Evolutionary conservation across 1,140 invertebrate genomes (phyloP), one percentile per base, ranked within the genome.

Genomic region (Himalopsyche phryganea): DNA sequence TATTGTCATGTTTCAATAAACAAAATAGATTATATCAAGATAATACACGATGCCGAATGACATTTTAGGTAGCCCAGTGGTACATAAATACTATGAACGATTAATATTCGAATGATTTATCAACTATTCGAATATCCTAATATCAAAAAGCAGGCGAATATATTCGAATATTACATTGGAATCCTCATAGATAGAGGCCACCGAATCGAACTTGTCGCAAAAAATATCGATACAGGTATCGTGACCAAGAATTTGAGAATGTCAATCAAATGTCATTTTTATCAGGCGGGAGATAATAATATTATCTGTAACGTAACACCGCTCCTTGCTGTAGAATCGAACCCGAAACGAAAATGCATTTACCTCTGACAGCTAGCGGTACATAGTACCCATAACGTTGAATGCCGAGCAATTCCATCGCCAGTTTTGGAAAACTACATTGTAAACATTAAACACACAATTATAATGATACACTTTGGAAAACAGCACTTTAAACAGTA

Each of bases 221-320:
- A 23, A 46, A 19, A 19, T 19, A 1, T 19, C 20, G 32, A 38
- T 38, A 38, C 50, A 42, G 17, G 49, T 41, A 10, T 10, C n/a
- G 4, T 36, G n/a, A n/a, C 13, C 13, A 33, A 51, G 38, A 32
- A 35, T 7, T 36, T 28, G 17, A 45, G 41, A 38, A 28, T 53
- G 50, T 53, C 50, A 53, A 53, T 53, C 50, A 45, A 41, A 54
- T 45, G 51, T 54, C 51, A 54, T 23, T 46, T 54, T 54, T 54
- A 54, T 54, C 51, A 45, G 41, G 20, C 28, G 42, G 11, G 42
- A 54, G 51, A 54, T 54, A 54, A 33, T 20, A 32, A 52, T 7
- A 14, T 54, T 46, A 54, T 46, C 51, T 41, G 18, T n/a, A 15
- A 13, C 46, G 46, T 14, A 32, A 17, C 13, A 32, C 23, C 42